A percentile compares a stretch with the other conserved stretches of the same genome.
Conservation (phyloP, 1,140 invertebrate genomes). For the Lasioglossum baleicum region DNA sequence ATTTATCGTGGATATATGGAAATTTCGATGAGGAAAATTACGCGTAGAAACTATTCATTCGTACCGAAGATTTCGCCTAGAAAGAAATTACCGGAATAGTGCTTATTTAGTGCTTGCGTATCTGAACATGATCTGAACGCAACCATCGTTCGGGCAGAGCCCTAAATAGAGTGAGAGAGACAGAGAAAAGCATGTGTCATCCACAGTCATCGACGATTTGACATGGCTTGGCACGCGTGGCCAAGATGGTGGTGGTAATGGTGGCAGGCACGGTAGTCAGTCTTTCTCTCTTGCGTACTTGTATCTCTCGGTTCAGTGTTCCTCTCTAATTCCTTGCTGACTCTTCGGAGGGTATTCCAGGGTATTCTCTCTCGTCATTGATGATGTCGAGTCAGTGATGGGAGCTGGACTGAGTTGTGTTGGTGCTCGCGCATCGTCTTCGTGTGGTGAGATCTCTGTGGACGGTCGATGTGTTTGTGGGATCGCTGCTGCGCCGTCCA, state of each 20-base stretch:
- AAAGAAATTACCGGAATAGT: too few species aligned
- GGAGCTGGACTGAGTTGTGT: conserved; percentile 17
- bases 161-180: conserved; percentile 6
- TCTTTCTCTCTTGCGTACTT: conserved; percentile 42
- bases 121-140: too few species aligned
- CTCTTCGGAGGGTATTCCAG: conserved; percentile 33
- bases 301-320: conserved; percentile 9
- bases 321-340: conserved; percentile 29
- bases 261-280: conserved; percentile 40
- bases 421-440: conserved; percentile 24
- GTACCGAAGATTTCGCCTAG: too few species aligned
- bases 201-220: conserved; percentile 20
- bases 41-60: too few species aligned
- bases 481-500: conserved; percentile 50
- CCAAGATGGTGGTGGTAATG: conserved; percentile 43
- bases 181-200: conserved; percentile 45
- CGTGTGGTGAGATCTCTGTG: conserved; percentile 9
- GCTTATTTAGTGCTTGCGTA: too few species aligned
- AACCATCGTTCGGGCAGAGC: not conserved
- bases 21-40: too few species aligned
- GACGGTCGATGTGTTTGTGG: conserved; percentile 38
- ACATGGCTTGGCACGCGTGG: conserved; percentile 54
- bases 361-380: conserved; percentile 14
- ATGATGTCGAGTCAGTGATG: conserved; percentile 9
- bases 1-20: too few species aligned